Evolutionary conservation across 1,140 invertebrate species (phyloP).

Genomic region (Anastrepha obliqua): DNA sequence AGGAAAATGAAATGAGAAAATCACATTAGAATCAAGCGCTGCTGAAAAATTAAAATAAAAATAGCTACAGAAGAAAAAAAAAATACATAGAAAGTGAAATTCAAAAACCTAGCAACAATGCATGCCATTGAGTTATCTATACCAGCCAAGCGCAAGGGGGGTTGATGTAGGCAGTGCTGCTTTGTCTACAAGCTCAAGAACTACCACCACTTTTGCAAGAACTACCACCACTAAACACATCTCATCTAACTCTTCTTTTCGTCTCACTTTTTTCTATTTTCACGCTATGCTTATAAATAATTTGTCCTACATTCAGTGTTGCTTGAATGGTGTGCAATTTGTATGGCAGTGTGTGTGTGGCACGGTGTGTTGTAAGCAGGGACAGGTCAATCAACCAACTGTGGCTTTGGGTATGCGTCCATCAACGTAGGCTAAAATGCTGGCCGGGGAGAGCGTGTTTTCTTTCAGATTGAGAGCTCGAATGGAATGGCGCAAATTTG

Average conservation of each 20-base stretch:
- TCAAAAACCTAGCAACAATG: constrained; percentile 1
- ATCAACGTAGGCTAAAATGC: neutral
- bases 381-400: constrained; percentile 13
- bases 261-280: neutral
- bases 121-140: neutral
- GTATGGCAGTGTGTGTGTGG: neutral
- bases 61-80: neutral
- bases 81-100: neutral
- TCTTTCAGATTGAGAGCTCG: neutral
- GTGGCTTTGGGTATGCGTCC: neutral
- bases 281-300: constrained; percentile 32
- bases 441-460: neutral
- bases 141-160: neutral
- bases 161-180: neutral
- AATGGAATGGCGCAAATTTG: neutral
- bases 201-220: neutral
- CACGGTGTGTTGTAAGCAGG: neutral
- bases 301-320: neutral
- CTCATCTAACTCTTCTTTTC: neutral
- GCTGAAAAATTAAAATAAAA: neutral
- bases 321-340: constrained; percentile 1
- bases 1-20: neutral
- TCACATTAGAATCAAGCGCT: neutral
- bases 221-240: neutral
- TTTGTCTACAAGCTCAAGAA: neutral